Conservation (phyloP, 2,113 vertebrate species). For the Bufo bufo region DNA sequence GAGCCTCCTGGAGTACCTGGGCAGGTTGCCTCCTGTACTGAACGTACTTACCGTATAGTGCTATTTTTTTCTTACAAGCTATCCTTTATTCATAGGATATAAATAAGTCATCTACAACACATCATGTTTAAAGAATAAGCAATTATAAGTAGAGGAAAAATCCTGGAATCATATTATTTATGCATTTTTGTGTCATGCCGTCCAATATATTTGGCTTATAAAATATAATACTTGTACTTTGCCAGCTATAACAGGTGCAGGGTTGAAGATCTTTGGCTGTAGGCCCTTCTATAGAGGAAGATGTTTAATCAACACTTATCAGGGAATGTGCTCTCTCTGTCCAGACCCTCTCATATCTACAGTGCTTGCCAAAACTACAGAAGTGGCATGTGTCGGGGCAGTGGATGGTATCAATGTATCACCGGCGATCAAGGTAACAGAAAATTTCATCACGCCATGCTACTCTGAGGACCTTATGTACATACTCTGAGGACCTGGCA, state of each 20-base stretch:
- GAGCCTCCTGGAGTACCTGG: no score
- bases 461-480: not conserved
- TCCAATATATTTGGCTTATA: not conserved
- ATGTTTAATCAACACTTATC: not conserved
- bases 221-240: not conserved
- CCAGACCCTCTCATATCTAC: not conserved
- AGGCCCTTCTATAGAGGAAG: not conserved
- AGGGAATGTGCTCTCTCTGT: not conserved
- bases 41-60: no score
- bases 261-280: not conserved
- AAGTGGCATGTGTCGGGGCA: not conserved
- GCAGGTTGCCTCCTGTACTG: no score
- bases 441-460: not conserved
- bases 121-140: not conserved
- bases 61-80: no score
- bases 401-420: not conserved
- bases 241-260: not conserved
- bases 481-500: not conserved
- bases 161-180: not conserved
- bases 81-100: no score
- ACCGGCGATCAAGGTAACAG: not conserved
- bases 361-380: not conserved
- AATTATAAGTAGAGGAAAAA: not conserved
- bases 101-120: no score
- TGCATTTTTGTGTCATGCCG: not conserved